These are phyloP conservation scores for Smittia aterrima DNA, from an alignment of 2,888 invertebrate species.

Conservation along the genomic window DNA sequence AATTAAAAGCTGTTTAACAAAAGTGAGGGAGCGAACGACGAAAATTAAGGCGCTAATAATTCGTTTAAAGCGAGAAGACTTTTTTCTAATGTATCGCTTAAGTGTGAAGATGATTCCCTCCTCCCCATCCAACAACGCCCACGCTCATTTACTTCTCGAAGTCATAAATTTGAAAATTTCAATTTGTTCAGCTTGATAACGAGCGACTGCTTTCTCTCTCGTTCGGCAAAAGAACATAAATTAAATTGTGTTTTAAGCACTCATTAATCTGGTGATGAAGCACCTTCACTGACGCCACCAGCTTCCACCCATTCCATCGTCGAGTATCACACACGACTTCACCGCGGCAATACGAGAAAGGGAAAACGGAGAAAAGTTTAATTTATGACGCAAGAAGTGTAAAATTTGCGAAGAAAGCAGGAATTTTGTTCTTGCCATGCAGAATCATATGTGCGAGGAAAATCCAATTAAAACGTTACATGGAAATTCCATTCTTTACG, in stretches of 20 bases:
- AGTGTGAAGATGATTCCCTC: too few relatives aligned
- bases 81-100: too few relatives aligned
- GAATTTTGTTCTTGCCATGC: not conserved
- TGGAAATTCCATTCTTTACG: conserved; percentile 33
- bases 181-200: conserved; percentile 13
- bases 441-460: conserved; percentile 5
- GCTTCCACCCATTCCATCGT: not conserved
- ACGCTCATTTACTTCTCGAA: not conserved
- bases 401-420: not conserved
- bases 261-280: conserved; percentile 27
- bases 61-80: not conserved
- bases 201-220: conserved; percentile 2
- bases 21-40: not conserved
- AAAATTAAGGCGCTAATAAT: not conserved
- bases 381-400: conserved; percentile 8
- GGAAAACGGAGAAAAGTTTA: conserved; percentile 7
- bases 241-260: conserved; percentile 25
- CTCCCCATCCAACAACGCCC: too few relatives aligned
- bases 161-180: conserved; percentile 15
- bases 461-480: conserved; percentile 40
- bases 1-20: not conserved
- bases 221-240: conserved; percentile 10
- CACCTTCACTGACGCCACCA: not conserved
- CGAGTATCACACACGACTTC: not conserved
- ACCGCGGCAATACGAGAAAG: not conserved